Conservation (phyloP, 37 sponge, comb jelly and placozoan species). For the Ephydatia muelleri region DNA sequence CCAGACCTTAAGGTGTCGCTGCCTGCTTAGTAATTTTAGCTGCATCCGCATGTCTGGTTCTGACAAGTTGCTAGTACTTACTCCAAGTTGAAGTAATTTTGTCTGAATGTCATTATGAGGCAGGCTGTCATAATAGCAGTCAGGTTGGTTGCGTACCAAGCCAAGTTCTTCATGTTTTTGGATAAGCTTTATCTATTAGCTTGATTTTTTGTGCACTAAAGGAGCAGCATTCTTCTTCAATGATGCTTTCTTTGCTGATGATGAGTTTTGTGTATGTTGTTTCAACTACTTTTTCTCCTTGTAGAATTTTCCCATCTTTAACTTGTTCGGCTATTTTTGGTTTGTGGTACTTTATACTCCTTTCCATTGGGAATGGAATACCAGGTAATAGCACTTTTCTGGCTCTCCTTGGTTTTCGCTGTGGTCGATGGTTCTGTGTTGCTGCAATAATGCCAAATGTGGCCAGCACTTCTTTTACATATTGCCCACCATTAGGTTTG, state of each 20-base stretch:
- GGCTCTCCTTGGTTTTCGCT: slow-evolving; percentile 4
- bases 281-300: neutral
- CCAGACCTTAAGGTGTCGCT: no score
- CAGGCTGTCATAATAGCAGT: no score
- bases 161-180: slow-evolving; percentile 9
- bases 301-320: neutral
- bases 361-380: neutral
- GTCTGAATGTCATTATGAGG: no score
- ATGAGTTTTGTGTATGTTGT: no score
- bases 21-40: neutral
- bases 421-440: neutral
- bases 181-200: neutral
- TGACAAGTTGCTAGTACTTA: no score
- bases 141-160: neutral
- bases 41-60: neutral
- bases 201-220: neutral
- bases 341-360: neutral
- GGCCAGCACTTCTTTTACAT: slow-evolving; percentile 5
- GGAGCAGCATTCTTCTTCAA: neutral
- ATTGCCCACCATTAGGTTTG: slow-evolving; percentile 6
- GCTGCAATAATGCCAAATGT: neutral
- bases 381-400: neutral
- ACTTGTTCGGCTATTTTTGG: neutral
- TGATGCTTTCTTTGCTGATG: neutral
- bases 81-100: no score